A percentile compares a stretch with the other conserved stretches of the same genome.
Conservation (phyloP, 2,888 invertebrate species). For the Hoplodrina blanda region DNA sequence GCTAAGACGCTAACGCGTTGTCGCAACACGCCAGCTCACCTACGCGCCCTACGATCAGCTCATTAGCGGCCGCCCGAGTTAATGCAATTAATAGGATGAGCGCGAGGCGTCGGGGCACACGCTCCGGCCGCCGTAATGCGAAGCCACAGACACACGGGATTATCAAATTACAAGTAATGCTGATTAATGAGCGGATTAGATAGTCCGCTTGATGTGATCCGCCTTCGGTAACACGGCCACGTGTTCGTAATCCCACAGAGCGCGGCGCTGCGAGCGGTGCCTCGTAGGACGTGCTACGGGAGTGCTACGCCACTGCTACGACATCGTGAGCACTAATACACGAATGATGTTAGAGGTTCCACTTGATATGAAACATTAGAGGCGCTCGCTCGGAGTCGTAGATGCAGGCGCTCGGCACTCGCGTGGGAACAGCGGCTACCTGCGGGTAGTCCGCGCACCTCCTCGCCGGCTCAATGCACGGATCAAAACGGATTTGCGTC, state of each 20-base stretch:
- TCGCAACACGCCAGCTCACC: conserved; percentile 7
- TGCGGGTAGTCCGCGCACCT: conserved; percentile 65
- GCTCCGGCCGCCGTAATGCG: conserved; percentile 31
- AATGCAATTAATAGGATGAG: conserved; percentile 74
- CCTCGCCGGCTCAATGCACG: conserved; percentile 53
- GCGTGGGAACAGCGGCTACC: conserved; percentile 61
- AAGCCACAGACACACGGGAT: conserved; percentile 56
- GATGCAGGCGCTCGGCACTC: too few species aligned
- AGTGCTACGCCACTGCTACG: conserved; percentile 61
- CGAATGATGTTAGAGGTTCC: background rate
- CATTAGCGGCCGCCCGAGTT: conserved; percentile 55
- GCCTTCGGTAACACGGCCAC: background rate
- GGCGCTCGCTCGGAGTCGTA: background rate
- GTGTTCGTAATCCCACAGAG: background rate
- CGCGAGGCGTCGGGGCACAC: conserved; percentile 23
- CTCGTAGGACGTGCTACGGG: conserved; percentile 57
- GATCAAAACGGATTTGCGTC: conserved; percentile 72
- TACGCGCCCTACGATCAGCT: conserved; percentile 58
- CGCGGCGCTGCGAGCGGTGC: conserved; percentile 5
- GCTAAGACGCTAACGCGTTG: conserved; percentile 24
- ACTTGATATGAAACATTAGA: conserved; percentile 13
- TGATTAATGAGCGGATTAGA: conserved; percentile 57
- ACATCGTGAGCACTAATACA: background rate
- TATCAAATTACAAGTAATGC: conserved; percentile 64
- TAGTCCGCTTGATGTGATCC: conserved; percentile 10